A percentile compares a stretch with the other conserved stretches of the same genome.
Conservation (phyloP, 2,888 invertebrate genomes). For the Amphipyra berbera region DNA sequence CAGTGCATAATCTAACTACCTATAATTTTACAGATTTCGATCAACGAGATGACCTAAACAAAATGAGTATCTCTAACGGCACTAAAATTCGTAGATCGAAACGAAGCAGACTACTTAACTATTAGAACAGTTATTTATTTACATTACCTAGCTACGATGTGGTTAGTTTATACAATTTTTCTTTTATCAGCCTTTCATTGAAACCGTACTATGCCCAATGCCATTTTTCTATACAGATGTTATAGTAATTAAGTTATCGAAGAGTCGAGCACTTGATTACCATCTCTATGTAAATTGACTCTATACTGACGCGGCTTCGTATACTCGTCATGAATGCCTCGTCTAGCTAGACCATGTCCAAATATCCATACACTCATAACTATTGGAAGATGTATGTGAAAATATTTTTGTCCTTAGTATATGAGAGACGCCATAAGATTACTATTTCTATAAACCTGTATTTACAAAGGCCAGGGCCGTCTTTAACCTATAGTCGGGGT, state of each 20-base stretch:
- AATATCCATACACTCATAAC: constrained; percentile 10
- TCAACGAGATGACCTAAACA: constrained; percentile 60
- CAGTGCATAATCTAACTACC: constrained; percentile 51
- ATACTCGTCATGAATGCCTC: constrained; percentile 18
- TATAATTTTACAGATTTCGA: constrained; percentile 53
- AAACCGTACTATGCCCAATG: constrained; percentile 45
- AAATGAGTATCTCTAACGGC: constrained; percentile 62
- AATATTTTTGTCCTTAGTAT: constrained; percentile 30
- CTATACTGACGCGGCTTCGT: constrained; percentile 17
- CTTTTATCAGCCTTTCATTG: constrained; percentile 75
- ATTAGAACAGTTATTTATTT: constrained; percentile 77
- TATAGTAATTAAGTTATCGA: no score
- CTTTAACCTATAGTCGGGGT: constrained; percentile 33
- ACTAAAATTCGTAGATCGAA: constrained; percentile 67
- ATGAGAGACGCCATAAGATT: constrained; percentile 26
- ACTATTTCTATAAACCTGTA: constrained; percentile 43
- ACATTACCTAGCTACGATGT: constrained; percentile 70
- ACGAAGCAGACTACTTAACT: constrained; percentile 70
- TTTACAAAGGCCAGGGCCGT: constrained; percentile 34
- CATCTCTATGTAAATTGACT: constrained; percentile 27
- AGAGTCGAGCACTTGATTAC: constrained; percentile 13
- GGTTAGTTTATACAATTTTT: constrained; percentile 67
- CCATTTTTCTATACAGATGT: no score
- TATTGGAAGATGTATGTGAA: constrained; percentile 42
- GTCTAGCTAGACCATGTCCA: constrained; percentile 5